Evolutionary conservation across 2,797 vertebrate species (phyloP).

Genomic region (Ara ararauna): DNA sequence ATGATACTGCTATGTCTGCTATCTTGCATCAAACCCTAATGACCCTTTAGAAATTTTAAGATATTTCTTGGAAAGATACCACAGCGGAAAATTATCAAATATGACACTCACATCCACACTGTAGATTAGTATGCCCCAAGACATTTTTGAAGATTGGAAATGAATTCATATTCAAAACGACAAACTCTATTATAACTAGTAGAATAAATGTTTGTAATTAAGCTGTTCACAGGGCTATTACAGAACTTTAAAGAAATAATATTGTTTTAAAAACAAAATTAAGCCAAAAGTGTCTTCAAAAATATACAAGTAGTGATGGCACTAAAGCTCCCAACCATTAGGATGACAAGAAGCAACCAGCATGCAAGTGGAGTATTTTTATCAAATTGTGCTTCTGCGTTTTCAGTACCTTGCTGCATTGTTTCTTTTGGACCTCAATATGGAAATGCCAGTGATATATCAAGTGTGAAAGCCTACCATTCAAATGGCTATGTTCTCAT

Average conservation of each 20-base stretch:
- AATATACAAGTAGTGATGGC: not conserved
- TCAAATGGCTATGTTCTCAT: not conserved
- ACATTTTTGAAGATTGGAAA: conserved; percentile 26
- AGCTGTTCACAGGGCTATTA: not conserved
- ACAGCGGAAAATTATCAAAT: not conserved
- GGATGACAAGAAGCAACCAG: not conserved
- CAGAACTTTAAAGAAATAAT: rapidly evolving
- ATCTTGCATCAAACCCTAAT: conserved; percentile 2
- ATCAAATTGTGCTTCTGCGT: not conserved
- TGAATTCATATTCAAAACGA: not conserved
- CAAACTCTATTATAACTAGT: not conserved
- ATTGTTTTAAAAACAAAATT: not conserved
- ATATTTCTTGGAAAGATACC: conserved; percentile 18
- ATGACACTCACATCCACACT: not conserved
- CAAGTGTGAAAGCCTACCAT: not conserved
- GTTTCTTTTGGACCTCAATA: not conserved
- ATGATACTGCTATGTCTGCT: not conserved
- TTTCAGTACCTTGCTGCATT: not conserved
- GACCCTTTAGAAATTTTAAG: not conserved
- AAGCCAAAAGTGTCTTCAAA: not conserved
- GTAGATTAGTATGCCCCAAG: conserved; percentile 6
- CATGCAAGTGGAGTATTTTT: not conserved
- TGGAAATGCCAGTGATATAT: not conserved
- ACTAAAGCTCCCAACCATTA: not conserved
- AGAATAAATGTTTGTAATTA: conserved; percentile 4